phyloP scores from a whole-genome alignment of 2,888 invertebrate species.

The Stenoptilia bipunctidactyla region DNA sequence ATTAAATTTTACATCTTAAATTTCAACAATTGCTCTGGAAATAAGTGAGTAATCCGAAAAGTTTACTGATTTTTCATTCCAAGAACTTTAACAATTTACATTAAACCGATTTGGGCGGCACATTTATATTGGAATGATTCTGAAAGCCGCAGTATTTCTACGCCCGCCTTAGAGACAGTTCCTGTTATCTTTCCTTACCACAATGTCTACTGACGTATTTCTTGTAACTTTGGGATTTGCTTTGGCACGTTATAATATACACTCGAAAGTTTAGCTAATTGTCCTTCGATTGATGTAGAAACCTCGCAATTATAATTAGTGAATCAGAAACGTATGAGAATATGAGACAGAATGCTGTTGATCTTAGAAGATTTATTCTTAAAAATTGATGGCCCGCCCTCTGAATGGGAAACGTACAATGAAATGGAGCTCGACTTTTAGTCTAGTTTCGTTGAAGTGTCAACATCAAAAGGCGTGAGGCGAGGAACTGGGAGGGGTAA shows the following conservation, averaged over 20 bases:
- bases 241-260: too few species aligned
- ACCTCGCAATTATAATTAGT: too few species aligned
- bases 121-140: slow-evolving; percentile 18
- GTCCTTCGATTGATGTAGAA: too few species aligned
- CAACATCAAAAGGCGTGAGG: slow-evolving; percentile 18
- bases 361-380: too few species aligned
- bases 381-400: too few species aligned
- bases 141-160: slow-evolving; percentile 19
- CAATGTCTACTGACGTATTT: slow-evolving; percentile 14
- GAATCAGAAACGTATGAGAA: too few species aligned
- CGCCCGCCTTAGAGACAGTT: slow-evolving; percentile 18
- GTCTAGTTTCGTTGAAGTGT: not conserved
- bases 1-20: too few species aligned
- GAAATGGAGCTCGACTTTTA: slow-evolving; percentile 7
- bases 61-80: slow-evolving; percentile 28
- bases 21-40: not conserved
- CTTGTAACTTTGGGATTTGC: slow-evolving; percentile 2
- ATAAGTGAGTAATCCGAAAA: not conserved
- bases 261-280: too few species aligned
- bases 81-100: slow-evolving; percentile 37
- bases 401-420: too few species aligned
- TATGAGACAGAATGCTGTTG: too few species aligned
- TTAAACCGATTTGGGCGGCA: slow-evolving; percentile 19
- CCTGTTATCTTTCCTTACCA: slow-evolving; percentile 21
- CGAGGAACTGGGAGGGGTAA: slow-evolving; percentile 33